Evolutionary conservation across 2,888 invertebrate species (phyloP), one percentile per base, ranked within the genome.

Genomic region (Melinaea menophilus): DNA sequence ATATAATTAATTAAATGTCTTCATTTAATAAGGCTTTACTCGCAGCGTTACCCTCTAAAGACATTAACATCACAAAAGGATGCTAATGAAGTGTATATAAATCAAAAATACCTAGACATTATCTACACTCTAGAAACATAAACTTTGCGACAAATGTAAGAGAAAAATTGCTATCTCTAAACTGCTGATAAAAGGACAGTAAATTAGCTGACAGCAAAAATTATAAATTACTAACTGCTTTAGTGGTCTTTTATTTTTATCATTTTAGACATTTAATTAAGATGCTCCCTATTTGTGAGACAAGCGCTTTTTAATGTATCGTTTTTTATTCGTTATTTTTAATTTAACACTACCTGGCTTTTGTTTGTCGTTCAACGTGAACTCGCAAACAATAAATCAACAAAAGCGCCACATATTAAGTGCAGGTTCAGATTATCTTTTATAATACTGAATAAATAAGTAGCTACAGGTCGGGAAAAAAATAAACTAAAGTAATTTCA

Each of bases 131-230:
- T 9, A 41, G 9, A 41, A 5, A 3, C 41, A 41, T 41, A 41
- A 41, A 41, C 37, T 13, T 41, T 46, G 46, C 37, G 37, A 58
- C 67, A 60, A 70, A 69, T 70, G 64, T 63, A 58, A 63, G 64
- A 71, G 73, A 80, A 79, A 79, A 78, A 79, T 77, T 70, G 75
- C 72, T 72, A 63, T 72, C 74, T 72, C 74, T 73, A 73, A 76
- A 78, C 75, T 75, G 72, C 72, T 73, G 80, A 80, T 81, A 81
- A 82, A 75, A 74, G 71, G 64, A 63, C 69, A 75, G 75, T 80
- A 79, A 82, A 81, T 81, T 75, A 75, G 62, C 67, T 48, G 59
- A 57, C 62, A 69, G 68, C 62, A 64, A 62, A 67, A 72, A 71
- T 72, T 73, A 71, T 70, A 71, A 75, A 74, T 71, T 70, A 65